Conservation (phyloP, 2,888 invertebrate genomes). For the Xestia xanthographa region DNA sequence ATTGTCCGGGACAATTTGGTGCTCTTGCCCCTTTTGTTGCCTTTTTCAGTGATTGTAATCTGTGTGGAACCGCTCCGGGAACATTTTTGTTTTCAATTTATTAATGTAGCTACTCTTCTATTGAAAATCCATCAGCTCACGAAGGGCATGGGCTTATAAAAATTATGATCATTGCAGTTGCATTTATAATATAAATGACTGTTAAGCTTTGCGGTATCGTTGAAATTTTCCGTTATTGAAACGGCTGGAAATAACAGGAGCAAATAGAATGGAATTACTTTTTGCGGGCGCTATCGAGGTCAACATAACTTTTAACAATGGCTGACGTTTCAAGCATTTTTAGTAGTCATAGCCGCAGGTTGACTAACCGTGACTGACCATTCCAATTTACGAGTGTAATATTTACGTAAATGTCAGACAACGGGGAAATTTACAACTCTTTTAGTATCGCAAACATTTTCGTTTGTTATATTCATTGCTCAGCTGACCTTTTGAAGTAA, state of each 20-base stretch:
- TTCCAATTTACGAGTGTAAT: constrained; percentile 57
- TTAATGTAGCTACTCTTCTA: constrained; percentile 58
- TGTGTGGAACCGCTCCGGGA: constrained; percentile 58
- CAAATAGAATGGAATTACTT: constrained; percentile 60
- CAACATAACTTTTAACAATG: constrained; percentile 60
- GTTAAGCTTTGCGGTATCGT: constrained; percentile 16
- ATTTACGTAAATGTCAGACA: constrained; percentile 58
- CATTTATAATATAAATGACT: constrained; percentile 21
- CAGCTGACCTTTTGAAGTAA: constrained; percentile 16
- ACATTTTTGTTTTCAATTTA: constrained; percentile 59
- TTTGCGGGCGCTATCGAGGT: constrained; percentile 46
- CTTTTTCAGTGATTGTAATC: constrained; percentile 76
- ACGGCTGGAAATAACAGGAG: constrained; percentile 42
- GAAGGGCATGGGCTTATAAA: constrained; percentile 18
- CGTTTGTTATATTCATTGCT: constrained; percentile 33
- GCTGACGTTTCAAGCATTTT: constrained; percentile 53
- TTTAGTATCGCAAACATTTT: constrained; percentile 31
- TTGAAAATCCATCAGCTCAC: constrained; percentile 29
- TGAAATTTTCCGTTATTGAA: constrained; percentile 47
- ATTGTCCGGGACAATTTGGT: constrained; percentile 81
- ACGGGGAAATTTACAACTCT: constrained; percentile 31
- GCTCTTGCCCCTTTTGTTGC: constrained; percentile 76
- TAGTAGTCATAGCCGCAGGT: constrained; percentile 55
- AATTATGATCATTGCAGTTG: constrained; percentile 21
- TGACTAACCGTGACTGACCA: constrained; percentile 59